Conservation (phyloP, 2,888 invertebrate species). For the Cetonia aurata region DNA sequence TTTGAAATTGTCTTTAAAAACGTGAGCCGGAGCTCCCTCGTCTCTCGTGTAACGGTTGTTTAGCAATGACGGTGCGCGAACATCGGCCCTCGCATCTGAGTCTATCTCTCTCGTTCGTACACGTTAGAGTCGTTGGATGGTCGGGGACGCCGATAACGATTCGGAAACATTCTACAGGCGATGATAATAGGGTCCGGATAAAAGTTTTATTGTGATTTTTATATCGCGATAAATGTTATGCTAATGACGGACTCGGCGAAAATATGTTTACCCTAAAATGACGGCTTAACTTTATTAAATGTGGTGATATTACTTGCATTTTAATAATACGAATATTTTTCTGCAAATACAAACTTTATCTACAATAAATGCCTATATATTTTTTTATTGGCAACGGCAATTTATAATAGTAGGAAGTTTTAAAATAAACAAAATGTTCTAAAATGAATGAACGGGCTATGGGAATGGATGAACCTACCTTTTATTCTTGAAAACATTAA, state of each 20-base stretch:
- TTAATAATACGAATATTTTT: too few relatives aligned
- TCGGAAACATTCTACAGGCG: constrained; percentile 23
- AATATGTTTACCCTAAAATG: neutral
- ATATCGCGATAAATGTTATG: constrained; percentile 26
- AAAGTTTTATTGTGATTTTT: constrained; percentile 29
- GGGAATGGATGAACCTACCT: too few relatives aligned
- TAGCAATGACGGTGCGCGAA: constrained; percentile 10
- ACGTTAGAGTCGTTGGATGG: constrained; percentile 3
- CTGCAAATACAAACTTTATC: too few relatives aligned
- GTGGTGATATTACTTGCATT: too few relatives aligned
- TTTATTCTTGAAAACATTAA: too few relatives aligned
- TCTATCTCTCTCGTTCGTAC: neutral
- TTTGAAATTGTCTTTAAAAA: constrained; percentile 37
- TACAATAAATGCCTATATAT: too few relatives aligned
- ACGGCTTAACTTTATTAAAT: too few relatives aligned
- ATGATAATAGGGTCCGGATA: constrained; percentile 21
- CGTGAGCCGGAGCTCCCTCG: constrained; percentile 7
- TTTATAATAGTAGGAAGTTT: too few relatives aligned
- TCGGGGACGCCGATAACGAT: constrained; percentile 29
- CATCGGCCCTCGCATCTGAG: neutral
- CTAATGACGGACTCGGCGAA: constrained; percentile 1
- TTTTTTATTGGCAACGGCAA: too few relatives aligned
- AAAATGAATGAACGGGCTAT: too few relatives aligned
- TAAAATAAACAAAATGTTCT: too few relatives aligned
- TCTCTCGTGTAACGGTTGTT: constrained; percentile 37